Evolutionary conservation across 2,113 vertebrate species (phyloP).

Genomic region (Scopus umbretta): DNA sequence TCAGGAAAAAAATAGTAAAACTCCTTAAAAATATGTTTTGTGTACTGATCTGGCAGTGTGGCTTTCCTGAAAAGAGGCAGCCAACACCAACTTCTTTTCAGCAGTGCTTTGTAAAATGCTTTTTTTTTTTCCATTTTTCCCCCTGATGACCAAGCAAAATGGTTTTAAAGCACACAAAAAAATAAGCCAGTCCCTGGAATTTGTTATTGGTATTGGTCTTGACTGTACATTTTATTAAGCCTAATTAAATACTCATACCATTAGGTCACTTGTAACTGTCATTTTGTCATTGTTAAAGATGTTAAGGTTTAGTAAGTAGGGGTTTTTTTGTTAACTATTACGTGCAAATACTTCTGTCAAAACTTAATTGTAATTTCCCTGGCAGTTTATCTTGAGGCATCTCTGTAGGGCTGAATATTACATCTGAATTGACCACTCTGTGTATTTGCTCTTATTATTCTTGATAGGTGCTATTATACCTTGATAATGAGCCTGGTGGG

Average conservation of each 20-base stretch:
- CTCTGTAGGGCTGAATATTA: neutral
- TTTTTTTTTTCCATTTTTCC: neutral
- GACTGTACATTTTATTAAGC: neutral
- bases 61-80: neutral
- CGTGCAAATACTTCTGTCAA: neutral
- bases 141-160: neutral
- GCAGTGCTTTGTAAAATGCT: neutral
- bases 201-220: neutral
- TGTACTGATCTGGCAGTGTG: neutral
- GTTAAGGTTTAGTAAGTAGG: neutral
- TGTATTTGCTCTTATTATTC: neutral
- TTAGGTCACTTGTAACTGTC: neutral
- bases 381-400: neutral
- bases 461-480: neutral
- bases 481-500: neutral
- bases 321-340: neutral
- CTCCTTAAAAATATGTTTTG: neutral
- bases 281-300: constrained; percentile 20
- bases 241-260: neutral
- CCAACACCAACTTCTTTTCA: neutral
- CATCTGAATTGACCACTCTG: neutral
- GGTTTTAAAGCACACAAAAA: neutral
- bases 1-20: neutral
- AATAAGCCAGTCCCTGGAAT: neutral
- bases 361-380: neutral